Base-by-base conservation (phyloP, 1,140 invertebrate genomes). In the Hycleus phaleratus region DNA sequence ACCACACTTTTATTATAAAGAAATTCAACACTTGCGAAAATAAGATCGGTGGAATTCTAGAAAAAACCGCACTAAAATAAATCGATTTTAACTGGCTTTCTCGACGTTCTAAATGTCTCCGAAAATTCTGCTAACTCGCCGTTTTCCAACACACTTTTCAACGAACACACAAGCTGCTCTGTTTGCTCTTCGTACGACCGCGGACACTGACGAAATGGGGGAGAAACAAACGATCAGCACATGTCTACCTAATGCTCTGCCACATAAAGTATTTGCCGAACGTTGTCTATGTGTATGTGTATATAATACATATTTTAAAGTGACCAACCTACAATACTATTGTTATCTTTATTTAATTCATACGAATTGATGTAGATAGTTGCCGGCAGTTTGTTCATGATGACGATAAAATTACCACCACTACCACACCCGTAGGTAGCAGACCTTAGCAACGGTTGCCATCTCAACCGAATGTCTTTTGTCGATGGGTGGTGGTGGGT, bases 391-490 rank as follows among this genome's bases (percentile, higher is more conserved):
- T 32, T 32, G 54, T 39, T 40, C 38, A 32, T 56, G 38, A 32
- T 7, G 7, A 32, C 32, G 32, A 32, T 32, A 0, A 42, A 10
- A 42, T 10, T 4, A 42, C 40, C 9, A 42, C 40, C 40, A 42
- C 40, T 25, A 57, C 42, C 47, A 57, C 56, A 46, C 47, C 56
- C 56, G 56, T 57, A 57, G 56, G 56, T 57, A 57, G 56, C 56
- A 57, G 56, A 57, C 56, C 56, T 57, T 57, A 57, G 56, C 56
- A 57, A 57, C 56, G 38, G 56, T 57, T 57, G 56, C 56, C 48
- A 57, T 45, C 56, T 57, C 56, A 57, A 50, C 48, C 47, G 38
- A 57, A 57, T 49, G 47, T 49, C 54, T 49, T 56, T 56, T 48
- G 32, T 32, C 32, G 32, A 32, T 32, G 32, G 32, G 32, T 32